Evolutionary conservation across 2,113 vertebrate species (phyloP), one percentile per base, ranked within the genome.

Genomic region (Motacilla alba): DNA sequence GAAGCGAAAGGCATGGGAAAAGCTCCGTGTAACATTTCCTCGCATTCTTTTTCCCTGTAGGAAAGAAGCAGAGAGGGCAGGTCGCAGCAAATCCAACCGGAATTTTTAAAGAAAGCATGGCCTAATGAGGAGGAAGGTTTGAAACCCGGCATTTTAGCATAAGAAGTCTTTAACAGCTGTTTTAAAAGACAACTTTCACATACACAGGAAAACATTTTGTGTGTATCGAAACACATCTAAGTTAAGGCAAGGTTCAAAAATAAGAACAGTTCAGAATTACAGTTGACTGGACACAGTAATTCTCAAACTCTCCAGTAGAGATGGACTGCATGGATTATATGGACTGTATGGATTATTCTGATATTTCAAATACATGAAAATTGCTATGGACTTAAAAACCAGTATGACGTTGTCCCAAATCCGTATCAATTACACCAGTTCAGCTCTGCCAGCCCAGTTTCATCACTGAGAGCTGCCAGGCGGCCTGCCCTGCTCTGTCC

Each of bases 381-480:
- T 22, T 3, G 0, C 39, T 19, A 3, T 0, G 13, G 21, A 22
- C 35, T 41, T 30, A 26, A 23, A 30, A 46, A 53, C 2, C 9
- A 27, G 7, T 12, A 21, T 15, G 23, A 33, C 0, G 0, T 21
- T 28, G 50, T 21, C 67, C 22, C 35, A 13, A 28, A 53, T 7
- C 66, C 6, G 8, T 23, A 9, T 17, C 41, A 60, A 11, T 3
- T 2, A 11, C 35, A 33, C 2, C 3, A 39, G 6, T 44, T 39
- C 35, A 4, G 6, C 59, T 20, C 22, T 21, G 21, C 13, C 72
- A 27, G 68, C 13, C 64, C 30, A 3, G 4, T 27, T 56, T 20
- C 16, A 24, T 2, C 69, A 44, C 12, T 0, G 3, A 0, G 5
- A 50, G 50, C 44, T 9, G 80, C 75, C 62, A 4, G 46, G 41